Conservation (phyloP, 2,888 invertebrate genomes). For the Emmelina monodactyla region DNA sequence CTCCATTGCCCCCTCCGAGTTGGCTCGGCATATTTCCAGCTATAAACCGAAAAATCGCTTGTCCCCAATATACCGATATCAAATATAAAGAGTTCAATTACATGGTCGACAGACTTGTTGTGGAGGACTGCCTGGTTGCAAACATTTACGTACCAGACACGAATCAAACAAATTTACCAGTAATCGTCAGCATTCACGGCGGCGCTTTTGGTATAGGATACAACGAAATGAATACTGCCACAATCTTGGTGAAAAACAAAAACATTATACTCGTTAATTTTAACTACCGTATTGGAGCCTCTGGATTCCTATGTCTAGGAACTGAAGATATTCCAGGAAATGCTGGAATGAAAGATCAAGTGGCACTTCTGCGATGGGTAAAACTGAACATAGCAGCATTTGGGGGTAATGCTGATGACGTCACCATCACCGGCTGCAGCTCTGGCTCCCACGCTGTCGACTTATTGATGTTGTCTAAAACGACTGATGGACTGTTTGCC, state of each 20-base stretch:
- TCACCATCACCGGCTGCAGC: slow-evolving; percentile 29
- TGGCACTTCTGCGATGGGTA: slow-evolving; percentile 32
- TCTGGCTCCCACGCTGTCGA: slow-evolving; percentile 28
- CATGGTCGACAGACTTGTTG: slow-evolving; percentile 2
- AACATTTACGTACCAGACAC: slow-evolving; percentile 36
- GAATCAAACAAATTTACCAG: slow-evolving; percentile 19
- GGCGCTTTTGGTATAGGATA: slow-evolving; percentile 21
- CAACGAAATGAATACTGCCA: slow-evolving; percentile 14
- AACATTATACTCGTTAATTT: slow-evolving; percentile 21
- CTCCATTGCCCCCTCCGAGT: not conserved
- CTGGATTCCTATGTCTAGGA: slow-evolving; percentile 25
- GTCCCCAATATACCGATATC: not conserved
- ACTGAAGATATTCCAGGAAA: slow-evolving; percentile 29
- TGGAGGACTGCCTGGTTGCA: slow-evolving; percentile 36
- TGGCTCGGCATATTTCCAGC: not conserved
- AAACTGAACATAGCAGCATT: slow-evolving; percentile 28
- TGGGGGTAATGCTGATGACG: slow-evolving; percentile 32
- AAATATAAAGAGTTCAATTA: not conserved
- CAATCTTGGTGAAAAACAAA: slow-evolving; percentile 17
- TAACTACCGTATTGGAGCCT: slow-evolving; percentile 24
- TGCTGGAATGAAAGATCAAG: slow-evolving; percentile 31
- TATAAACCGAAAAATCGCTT: not conserved
- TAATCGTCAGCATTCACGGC: slow-evolving; percentile 24
- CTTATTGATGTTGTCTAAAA: slow-evolving; percentile 25
- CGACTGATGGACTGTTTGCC: slow-evolving; percentile 25